Percentiles rank a stretch among this genome's conserved stretches.
phyloP scores from a whole-genome alignment of 2,797 vertebrate genomes.

The Brachyrhaphis roseni region DNA sequence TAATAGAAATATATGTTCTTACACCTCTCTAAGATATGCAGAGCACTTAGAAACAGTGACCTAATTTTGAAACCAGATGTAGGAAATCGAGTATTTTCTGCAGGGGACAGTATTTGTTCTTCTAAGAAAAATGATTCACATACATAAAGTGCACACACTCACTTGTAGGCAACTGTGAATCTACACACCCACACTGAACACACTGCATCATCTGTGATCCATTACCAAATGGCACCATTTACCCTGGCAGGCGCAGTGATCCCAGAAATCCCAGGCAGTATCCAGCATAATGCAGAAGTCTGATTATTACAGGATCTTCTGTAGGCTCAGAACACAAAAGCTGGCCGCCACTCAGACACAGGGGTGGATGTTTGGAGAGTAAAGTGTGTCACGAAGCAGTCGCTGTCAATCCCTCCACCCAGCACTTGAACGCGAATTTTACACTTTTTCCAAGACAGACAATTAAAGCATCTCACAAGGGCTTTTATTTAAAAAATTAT shows the following conservation, averaged over 20 bases:
- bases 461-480: constrained; percentile 18
- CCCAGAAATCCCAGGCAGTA: constrained; percentile 56
- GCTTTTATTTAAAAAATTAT: constrained; percentile 4
- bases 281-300: constrained; percentile 28
- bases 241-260: constrained; percentile 36
- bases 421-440: constrained; percentile 29
- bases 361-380: constrained; percentile 10
- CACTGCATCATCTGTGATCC: constrained; percentile 54
- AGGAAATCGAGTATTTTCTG: constrained; percentile 14
- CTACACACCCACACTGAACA: constrained; percentile 36
- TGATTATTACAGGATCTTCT: constrained; percentile 51
- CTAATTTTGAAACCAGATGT: neutral
- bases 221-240: constrained; percentile 44
- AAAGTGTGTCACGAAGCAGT: constrained; percentile 48
- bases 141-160: constrained; percentile 6
- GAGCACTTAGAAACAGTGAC: neutral
- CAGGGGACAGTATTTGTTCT: constrained; percentile 10
- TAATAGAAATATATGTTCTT: neutral
- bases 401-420: constrained; percentile 44
- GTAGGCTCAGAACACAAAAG: constrained; percentile 54
- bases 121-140: constrained; percentile 6
- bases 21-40: neutral
- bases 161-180: constrained; percentile 21
- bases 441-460: constrained; percentile 8
- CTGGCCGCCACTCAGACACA: constrained; percentile 26